Percentiles rank a stretch among this genome's conserved stretches.
Conservation (phyloP, 2,113 vertebrate species). For the Formicarius rufipectus region DNA sequence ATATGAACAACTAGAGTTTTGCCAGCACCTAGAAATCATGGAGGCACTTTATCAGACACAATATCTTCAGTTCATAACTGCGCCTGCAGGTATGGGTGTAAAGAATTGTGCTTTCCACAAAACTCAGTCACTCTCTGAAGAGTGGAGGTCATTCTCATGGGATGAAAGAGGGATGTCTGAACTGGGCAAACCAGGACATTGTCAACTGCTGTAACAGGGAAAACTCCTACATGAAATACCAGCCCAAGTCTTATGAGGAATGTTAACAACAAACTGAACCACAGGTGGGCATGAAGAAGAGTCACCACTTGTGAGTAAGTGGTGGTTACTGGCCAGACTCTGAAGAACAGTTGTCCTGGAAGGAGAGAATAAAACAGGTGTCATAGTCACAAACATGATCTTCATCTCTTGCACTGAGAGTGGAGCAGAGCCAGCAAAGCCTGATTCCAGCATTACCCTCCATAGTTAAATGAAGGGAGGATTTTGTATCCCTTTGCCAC, state of each 20-base stretch:
- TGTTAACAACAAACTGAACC: background rate
- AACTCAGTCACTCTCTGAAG: background rate
- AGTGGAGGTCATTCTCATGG: background rate
- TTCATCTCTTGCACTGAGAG: background rate
- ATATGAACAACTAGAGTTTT: background rate
- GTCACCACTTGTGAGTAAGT: background rate
- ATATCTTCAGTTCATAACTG: background rate
- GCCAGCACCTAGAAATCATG: background rate
- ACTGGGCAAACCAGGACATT: background rate
- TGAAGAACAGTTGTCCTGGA: background rate
- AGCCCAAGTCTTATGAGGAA: background rate
- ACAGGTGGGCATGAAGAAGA: background rate
- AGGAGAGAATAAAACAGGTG: background rate
- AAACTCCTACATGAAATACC: background rate
- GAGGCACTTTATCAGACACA: background rate
- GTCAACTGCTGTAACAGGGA: background rate
- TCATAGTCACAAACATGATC: background rate
- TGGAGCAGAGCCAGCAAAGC: background rate
- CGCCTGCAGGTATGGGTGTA: background rate
- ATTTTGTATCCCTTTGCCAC: background rate
- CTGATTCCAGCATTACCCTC: background rate
- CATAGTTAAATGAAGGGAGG: fast-evolving
- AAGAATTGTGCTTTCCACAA: background rate
- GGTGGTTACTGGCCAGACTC: background rate
- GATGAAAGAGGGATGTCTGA: background rate